Conservation (phyloP, 2,888 invertebrate genomes). For the Ashinkailepas kermadecensis region DNA sequence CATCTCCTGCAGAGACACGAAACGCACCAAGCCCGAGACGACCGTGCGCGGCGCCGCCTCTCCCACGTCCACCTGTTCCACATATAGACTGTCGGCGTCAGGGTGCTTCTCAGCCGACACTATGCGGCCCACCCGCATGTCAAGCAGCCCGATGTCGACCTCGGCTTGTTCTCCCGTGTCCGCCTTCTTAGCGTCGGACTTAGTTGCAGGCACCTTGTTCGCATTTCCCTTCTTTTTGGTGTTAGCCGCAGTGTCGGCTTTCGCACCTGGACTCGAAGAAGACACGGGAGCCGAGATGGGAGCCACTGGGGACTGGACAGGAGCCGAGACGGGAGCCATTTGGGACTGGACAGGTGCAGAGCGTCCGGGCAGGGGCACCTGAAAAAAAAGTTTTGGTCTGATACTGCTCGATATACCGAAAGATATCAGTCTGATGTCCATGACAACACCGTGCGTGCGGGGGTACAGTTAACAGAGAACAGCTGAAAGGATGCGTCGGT, state of each 20-base stretch:
- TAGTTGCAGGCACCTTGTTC: not conserved
- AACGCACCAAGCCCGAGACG: conserved; percentile 78
- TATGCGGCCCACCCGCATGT: conserved; percentile 46
- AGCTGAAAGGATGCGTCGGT: not conserved
- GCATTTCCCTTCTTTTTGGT: not conserved
- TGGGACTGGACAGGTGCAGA: no score
- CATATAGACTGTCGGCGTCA: conserved; percentile 54
- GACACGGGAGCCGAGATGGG: not conserved
- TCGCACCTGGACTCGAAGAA: not conserved
- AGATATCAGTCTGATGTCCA: not conserved
- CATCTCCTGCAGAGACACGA: conserved; percentile 79
- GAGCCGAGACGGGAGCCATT: not conserved
- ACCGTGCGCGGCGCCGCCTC: conserved; percentile 48
- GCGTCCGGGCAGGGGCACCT: not conserved
- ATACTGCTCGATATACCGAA: not conserved
- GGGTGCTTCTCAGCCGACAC: conserved; percentile 50
- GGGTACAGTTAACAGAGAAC: not conserved
- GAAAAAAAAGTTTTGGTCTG: not conserved
- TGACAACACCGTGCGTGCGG: not conserved
- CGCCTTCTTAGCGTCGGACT: not conserved
- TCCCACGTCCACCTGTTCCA: conserved; percentile 53
- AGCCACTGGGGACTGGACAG: not conserved
- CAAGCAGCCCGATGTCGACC: conserved; percentile 34
- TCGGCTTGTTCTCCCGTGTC: not conserved
- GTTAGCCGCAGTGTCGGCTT: not conserved